Percentiles rank a stretch among this genome's conserved stretches.
Conservation (phyloP, 2,797 vertebrate genomes). For the Cossypha heuglini region DNA sequence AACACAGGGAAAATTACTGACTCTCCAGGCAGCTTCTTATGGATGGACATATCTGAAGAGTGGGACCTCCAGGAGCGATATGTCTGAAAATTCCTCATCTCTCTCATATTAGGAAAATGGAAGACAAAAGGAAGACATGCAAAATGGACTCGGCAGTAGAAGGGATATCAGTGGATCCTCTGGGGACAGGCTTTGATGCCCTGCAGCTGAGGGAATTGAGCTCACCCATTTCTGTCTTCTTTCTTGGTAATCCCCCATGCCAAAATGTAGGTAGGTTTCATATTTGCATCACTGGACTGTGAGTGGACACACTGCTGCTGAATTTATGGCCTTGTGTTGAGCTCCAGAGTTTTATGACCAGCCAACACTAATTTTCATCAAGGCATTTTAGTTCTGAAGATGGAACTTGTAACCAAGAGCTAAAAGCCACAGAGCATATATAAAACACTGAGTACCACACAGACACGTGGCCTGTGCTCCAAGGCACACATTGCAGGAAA, state of each 20-base stretch:
- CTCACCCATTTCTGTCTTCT: background rate
- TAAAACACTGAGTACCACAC: background rate
- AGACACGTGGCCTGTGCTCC: background rate
- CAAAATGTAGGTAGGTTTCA: background rate
- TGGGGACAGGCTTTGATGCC: background rate
- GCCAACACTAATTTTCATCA: background rate
- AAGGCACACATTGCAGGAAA: background rate
- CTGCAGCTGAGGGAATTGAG: background rate
- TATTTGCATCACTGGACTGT: background rate
- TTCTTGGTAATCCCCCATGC: background rate
- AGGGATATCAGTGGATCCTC: background rate
- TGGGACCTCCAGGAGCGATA: accelerated
- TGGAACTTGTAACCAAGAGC: background rate
- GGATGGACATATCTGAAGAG: background rate
- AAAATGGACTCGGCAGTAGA: background rate
- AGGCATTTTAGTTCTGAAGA: background rate
- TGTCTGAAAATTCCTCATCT: background rate
- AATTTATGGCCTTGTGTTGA: background rate
- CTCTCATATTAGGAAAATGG: background rate
- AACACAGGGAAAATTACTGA: background rate
- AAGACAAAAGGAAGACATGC: background rate
- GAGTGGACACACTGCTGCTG: background rate
- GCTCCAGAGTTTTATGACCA: background rate
- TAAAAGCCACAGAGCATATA: background rate
- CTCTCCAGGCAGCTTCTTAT: background rate